Evolutionary conservation across 2,888 invertebrate genomes (phyloP), one percentile per base, ranked within the genome.

Genomic region (Nysson spinosus): DNA sequence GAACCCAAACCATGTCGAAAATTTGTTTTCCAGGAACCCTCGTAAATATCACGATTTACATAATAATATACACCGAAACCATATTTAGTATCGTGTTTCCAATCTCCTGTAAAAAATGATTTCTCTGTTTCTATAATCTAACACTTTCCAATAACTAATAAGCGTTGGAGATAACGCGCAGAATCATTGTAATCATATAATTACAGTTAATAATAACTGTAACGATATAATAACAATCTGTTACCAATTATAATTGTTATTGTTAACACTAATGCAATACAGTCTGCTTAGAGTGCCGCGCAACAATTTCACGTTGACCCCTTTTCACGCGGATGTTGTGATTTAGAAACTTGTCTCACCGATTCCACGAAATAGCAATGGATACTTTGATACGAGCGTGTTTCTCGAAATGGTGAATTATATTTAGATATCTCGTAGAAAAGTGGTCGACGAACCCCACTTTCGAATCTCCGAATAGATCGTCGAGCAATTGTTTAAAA

Each of bases 1-100:
- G 92, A 93, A 2, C 95, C 95, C n/a, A 93, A 87, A 0, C 95
- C 95, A 83, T 95, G 92, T 1, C 95, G 89, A 79, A 90, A 90
- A 39, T 93, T 92, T 80, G 92, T 91, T 70, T 91, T 92, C 92
- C 95, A 95, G 49, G 91, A 90, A 0, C 95, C 95, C 82, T 94
- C 93, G 84, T 95, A 95, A 26, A 92, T 90, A 82, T 95, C 95
- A 0, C 93, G 93, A 80, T 95, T 95, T 0, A 91, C 90, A 74
- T 93, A 93, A 77, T 90, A 90, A 80, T 95, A 95, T 2, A 90
- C 91, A 0, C 95, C 95, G 69, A 93, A 93, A 0, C 95, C 95
- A 78, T 94, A 93, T 69, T 92, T 90, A 12, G 87, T 75, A 57
- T 93, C 93, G 54, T 91, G 90, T 66, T 91, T 90, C 95, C 95